Conservation (phyloP, 2,797 vertebrate species). For the Gymnocypris eckloni region DNA sequence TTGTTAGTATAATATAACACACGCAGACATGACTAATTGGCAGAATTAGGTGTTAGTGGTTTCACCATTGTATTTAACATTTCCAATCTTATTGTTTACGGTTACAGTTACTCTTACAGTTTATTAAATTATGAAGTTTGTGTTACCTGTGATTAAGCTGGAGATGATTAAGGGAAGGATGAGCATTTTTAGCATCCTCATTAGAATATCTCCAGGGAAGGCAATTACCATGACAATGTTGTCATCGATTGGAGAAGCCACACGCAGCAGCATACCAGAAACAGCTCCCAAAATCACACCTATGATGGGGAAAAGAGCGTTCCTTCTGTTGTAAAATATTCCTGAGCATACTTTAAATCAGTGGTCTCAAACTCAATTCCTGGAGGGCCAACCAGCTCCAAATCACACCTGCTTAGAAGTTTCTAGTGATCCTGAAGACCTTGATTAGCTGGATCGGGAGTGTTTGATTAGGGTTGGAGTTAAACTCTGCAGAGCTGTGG, state of each 20-base stretch:
- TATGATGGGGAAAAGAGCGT: constrained; percentile 63
- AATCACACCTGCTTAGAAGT: too few species aligned
- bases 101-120: neutral
- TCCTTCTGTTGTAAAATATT: neutral
- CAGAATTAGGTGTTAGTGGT: neutral
- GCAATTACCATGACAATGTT: constrained; percentile 96
- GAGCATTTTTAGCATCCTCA: constrained; percentile 99
- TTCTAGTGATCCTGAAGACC: too few species aligned
- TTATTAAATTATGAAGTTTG: neutral
- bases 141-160: constrained; percentile 96
- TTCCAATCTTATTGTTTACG: neutral
- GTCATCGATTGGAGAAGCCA: constrained; percentile 91
- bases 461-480: too few species aligned
- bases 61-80: neutral
- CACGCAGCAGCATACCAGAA: constrained; percentile 87
- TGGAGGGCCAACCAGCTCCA: too few species aligned
- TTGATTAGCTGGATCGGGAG: too few species aligned
- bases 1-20: neutral
- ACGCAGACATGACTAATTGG: neutral
- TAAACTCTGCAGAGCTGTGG: too few species aligned
- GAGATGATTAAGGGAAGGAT: constrained; percentile 98
- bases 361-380: too few species aligned
- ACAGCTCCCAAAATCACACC: constrained; percentile 95
- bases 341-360: neutral
- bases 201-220: constrained; percentile 98